Evolutionary conservation across 2,888 invertebrate genomes (phyloP).

Genomic region (Archips crataeganus): DNA sequence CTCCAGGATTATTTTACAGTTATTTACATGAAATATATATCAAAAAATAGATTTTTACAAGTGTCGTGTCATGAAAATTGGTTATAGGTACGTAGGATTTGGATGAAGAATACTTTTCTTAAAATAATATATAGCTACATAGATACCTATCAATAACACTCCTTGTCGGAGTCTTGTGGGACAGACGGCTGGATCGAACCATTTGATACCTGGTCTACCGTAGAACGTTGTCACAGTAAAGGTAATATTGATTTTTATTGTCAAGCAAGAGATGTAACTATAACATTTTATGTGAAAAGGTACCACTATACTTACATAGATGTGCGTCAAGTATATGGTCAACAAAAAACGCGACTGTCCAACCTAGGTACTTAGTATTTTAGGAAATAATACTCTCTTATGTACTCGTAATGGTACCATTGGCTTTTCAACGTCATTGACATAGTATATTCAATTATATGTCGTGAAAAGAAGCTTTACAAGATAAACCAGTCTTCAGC

Average conservation of each 20-base stretch:
- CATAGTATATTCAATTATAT: not conserved
- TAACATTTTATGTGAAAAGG: no score
- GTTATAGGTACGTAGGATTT: slow-evolving; percentile 20
- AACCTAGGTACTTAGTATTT: not conserved
- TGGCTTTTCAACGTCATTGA: not conserved
- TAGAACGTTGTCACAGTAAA: no score
- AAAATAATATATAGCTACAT: not conserved
- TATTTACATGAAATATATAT: slow-evolving; percentile 45
- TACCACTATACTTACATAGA: no score
- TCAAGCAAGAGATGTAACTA: no score
- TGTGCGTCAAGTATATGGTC: no score
- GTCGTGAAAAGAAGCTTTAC: not conserved
- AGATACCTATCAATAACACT: not conserved
- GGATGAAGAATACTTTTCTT: slow-evolving; percentile 35
- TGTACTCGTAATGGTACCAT: not conserved
- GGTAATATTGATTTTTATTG: no score
- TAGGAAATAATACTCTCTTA: no score
- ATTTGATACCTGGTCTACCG: no score
- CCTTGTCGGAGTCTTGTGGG: no score
- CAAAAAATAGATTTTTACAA: slow-evolving; percentile 50
- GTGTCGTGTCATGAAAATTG: slow-evolving; percentile 23
- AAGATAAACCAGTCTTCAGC: not conserved
- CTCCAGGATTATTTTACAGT: not conserved
- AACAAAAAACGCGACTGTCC: not conserved
- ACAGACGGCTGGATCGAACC: no score